These are phyloP conservation scores for Pseudomyrmex cubaensis DNA, from an alignment of 1,140 invertebrate species.

Conservation along the genomic window DNA sequence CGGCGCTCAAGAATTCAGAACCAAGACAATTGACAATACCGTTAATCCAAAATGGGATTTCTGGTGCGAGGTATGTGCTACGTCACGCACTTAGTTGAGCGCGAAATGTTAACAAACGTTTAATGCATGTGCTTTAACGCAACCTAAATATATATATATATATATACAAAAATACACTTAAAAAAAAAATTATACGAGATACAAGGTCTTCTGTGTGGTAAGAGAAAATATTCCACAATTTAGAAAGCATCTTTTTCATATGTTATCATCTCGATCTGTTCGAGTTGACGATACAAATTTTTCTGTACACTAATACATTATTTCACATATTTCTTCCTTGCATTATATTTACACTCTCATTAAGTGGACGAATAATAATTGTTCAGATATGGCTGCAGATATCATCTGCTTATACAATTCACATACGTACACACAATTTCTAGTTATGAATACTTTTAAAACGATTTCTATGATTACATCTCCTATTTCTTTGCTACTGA, in stretches of 20 bases:
- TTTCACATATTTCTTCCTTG: slow-evolving; percentile 15
- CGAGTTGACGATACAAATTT: background rate
- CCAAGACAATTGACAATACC: slow-evolving; percentile 95
- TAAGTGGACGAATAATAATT: too few relatives aligned
- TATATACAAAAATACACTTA: slow-evolving; percentile 48
- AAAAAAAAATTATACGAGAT: slow-evolving; percentile 44
- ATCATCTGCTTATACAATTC: slow-evolving; percentile 26
- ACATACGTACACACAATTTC: slow-evolving; percentile 9
- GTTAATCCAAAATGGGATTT: slow-evolving; percentile 97
- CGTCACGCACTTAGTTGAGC: slow-evolving; percentile 29
- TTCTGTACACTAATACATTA: too few relatives aligned
- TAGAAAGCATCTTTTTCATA: background rate
- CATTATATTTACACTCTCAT: slow-evolving; percentile 5
- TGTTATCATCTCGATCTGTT: background rate
- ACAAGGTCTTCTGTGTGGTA: slow-evolving; percentile 67
- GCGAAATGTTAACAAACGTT: slow-evolving; percentile 57
- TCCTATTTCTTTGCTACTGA: background rate
- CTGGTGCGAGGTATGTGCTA: slow-evolving; percentile 93
- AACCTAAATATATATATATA: slow-evolving; percentile 11
- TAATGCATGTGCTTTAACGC: slow-evolving; percentile 77
- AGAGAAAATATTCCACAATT: slow-evolving; percentile 52
- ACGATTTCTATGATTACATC: background rate
- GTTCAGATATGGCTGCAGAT: too few relatives aligned
- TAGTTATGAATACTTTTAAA: slow-evolving; percentile 6
- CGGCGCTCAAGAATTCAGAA: slow-evolving; percentile 95